Conservation (phyloP, 1,140 invertebrate species). For the Sesamia nonagrioides region DNA sequence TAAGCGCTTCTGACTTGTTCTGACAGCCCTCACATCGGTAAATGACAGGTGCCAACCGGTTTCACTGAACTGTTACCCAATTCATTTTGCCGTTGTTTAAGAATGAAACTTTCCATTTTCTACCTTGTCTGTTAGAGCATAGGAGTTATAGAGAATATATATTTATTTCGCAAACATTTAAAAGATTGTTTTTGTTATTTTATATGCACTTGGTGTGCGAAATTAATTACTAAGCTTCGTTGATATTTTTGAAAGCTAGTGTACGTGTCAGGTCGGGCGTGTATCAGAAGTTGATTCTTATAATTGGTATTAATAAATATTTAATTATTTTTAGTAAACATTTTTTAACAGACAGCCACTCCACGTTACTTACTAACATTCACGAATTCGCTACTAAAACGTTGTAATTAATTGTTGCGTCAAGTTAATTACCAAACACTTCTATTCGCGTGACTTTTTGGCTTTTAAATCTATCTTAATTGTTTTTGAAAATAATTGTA, state of each 20-base stretch:
- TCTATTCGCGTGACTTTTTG: too few species aligned
- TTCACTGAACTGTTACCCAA: slow-evolving; percentile 7
- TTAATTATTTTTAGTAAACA: neutral
- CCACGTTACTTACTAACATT: neutral
- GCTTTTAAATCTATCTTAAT: too few species aligned
- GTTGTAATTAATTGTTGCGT: neutral
- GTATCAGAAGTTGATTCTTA: neutral
- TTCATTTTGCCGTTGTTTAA: neutral
- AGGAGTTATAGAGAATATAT: neutral
- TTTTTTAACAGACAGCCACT: neutral
- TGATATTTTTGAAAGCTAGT: slow-evolving; percentile 16
- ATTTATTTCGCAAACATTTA: neutral
- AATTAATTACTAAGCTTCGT: slow-evolving; percentile 32
- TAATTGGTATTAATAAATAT: neutral
- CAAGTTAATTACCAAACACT: neutral
- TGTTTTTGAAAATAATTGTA: too few species aligned
- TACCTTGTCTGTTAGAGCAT: neutral
- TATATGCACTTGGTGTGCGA: slow-evolving; percentile 2
- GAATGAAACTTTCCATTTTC: slow-evolving; percentile 9
- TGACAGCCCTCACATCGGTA: slow-evolving; percentile 25
- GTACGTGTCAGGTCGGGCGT: neutral
- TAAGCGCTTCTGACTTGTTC: slow-evolving; percentile 20
- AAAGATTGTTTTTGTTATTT: neutral
- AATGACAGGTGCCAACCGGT: slow-evolving; percentile 33
- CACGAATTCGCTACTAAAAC: slow-evolving; percentile 1